phyloP scores from a whole-genome alignment of 2,113 vertebrate species.

The Empidonax alnorum region DNA sequence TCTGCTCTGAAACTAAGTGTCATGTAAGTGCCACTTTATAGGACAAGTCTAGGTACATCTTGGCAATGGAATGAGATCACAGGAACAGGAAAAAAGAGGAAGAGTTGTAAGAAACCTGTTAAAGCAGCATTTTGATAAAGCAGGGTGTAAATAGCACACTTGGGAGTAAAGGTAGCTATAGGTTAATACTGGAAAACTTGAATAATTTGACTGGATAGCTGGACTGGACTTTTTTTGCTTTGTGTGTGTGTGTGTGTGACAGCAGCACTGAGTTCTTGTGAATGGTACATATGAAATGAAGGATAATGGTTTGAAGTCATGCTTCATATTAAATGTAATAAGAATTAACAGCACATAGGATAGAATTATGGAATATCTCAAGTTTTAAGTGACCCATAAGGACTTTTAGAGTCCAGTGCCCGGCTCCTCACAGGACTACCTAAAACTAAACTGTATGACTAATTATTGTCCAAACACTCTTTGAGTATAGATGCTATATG shows the following conservation, averaged over 20 bases:
- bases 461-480: accelerated
- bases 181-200: neutral
- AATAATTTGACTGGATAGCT: neutral
- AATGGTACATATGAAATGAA: neutral
- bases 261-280: neutral
- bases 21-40: neutral
- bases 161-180: neutral
- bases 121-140: neutral
- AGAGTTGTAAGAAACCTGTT: neutral
- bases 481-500: neutral
- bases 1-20: neutral
- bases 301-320: neutral
- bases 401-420: neutral
- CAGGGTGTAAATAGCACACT: neutral
- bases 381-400: neutral
- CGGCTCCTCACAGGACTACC: neutral
- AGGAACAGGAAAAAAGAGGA: neutral
- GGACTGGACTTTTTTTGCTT: neutral
- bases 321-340: neutral
- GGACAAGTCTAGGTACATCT: neutral
- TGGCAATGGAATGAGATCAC: neutral
- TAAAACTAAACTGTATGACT: neutral
- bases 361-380: neutral
- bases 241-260: neutral
- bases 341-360: neutral